phyloP scores from a whole-genome alignment of 92 coral and sea anemone genomes.

The Scolanthus callimorphus region DNA sequence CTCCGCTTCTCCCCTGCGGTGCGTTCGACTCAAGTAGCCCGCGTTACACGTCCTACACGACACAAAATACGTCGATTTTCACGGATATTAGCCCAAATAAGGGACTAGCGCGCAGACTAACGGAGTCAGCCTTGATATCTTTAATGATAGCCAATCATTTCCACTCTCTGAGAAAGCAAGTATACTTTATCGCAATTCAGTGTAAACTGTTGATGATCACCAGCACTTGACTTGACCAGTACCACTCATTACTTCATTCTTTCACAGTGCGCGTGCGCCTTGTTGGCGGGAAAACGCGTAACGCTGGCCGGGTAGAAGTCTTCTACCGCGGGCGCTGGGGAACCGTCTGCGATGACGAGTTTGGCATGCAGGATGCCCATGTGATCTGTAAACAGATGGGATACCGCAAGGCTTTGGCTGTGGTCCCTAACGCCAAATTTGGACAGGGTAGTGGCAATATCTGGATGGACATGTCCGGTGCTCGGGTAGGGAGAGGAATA shows the following conservation, averaged over 20 bases:
- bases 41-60: no score
- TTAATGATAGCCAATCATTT: no score
- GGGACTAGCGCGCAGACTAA: no score
- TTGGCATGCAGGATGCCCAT: background rate
- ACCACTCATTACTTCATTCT: background rate
- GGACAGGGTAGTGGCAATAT: background rate
- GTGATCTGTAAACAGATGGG: background rate
- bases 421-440: background rate
- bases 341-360: background rate
- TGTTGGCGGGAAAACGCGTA: background rate
- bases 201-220: no score
- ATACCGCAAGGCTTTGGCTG: background rate
- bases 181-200: no score
- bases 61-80: no score
- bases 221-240: background rate
- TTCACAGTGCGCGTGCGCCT: background rate
- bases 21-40: no score
- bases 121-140: no score
- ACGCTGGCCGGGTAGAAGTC: background rate
- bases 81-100: no score
- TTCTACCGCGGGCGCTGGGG: background rate
- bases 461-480: background rate
- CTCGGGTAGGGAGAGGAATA: background rate
- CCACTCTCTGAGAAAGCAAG: no score
- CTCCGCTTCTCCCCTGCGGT: no score